Base-by-base conservation (phyloP, 2,113 vertebrate genomes). In the Rhea americana region DNA sequence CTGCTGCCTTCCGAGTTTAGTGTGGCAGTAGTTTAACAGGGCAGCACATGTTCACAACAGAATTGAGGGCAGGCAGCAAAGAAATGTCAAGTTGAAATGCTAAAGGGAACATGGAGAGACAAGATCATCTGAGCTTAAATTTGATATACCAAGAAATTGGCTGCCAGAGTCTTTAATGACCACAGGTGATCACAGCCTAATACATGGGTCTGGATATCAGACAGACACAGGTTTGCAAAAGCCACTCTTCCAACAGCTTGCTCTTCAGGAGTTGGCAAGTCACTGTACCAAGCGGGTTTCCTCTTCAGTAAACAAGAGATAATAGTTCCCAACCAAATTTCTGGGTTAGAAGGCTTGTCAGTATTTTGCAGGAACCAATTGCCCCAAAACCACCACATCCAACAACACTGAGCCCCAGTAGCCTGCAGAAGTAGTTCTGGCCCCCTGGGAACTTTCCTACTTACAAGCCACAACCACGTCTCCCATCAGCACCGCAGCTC, bases 281-380 rank as follows among this genome's bases (percentile, higher is more conserved):
- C 37, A 43, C 37, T 32, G 14, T 16, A 56, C 28, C 51, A 16
- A 19, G 20, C 37, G 4, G 7, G 13, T 55, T 22, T 47, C 32
- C 47, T 20, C 35, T 37, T 32, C 18, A 22, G 51, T 28, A 73
- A 73, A 39, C 11, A 20, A 26, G 26, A 30, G 71, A 28, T 19
- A 14, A 41, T 13, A 39, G 35, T 55, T 53, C 25, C 35, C 70
- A 53, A 41, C 18, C 15, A 41, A 30, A 35, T 39, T 39, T 13
- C 11, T 35, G 70, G 26, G 41, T 24, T 41, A 55, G 82, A 67
- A 81, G 80, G 61, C 82, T 45, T 77, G 91, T 55, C 89, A 86
- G 68, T 41, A 51, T 84, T 94, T 91, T 82, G 81, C 81, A 88
- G 92, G 82, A 89, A 90, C 91, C 63, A 94, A 85, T 91, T 72